Evolutionary conservation across 2,113 vertebrate species (phyloP).

Genomic region (Corynorhinus townsendii): DNA sequence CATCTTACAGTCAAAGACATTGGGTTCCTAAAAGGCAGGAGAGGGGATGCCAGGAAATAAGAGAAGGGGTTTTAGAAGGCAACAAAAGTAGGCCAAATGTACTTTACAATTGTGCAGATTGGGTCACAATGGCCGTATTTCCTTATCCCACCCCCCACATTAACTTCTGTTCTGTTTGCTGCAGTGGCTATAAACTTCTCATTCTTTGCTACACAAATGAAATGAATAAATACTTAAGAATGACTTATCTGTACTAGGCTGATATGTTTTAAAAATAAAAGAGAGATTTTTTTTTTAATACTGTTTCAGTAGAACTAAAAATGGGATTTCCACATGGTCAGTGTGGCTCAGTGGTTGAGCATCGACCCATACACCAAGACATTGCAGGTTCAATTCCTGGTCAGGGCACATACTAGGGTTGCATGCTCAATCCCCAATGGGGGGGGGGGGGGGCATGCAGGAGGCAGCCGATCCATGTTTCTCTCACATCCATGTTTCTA

Average conservation of each 20-base stretch:
- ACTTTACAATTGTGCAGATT: not conserved
- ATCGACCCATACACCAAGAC: too few species aligned
- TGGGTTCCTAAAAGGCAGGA: not conserved
- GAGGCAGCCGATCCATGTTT: too few species aligned
- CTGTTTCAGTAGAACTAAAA: not conserved
- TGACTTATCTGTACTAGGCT: not conserved
- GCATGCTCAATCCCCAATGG: too few species aligned
- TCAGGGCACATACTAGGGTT: too few species aligned
- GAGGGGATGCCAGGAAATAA: not conserved
- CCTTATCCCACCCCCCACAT: not conserved
- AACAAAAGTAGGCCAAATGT: not conserved
- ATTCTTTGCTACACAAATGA: not conserved
- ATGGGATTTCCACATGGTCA: not conserved
- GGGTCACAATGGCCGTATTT: not conserved
- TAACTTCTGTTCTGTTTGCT: not conserved
- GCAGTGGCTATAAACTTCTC: not conserved
- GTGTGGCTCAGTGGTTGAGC: too few species aligned
- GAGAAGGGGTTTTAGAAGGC: not conserved
- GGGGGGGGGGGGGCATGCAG: too few species aligned
- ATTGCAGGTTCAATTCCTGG: too few species aligned
- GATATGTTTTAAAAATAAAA: slow-evolving; percentile 14
- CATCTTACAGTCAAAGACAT: not conserved
- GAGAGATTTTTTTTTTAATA: not conserved
- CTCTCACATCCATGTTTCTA: too few species aligned
- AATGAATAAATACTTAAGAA: not conserved